Evolutionary conservation across 2,113 vertebrate species (phyloP), one percentile per base, ranked within the genome.

Genomic region (Platysteira castanea): DNA sequence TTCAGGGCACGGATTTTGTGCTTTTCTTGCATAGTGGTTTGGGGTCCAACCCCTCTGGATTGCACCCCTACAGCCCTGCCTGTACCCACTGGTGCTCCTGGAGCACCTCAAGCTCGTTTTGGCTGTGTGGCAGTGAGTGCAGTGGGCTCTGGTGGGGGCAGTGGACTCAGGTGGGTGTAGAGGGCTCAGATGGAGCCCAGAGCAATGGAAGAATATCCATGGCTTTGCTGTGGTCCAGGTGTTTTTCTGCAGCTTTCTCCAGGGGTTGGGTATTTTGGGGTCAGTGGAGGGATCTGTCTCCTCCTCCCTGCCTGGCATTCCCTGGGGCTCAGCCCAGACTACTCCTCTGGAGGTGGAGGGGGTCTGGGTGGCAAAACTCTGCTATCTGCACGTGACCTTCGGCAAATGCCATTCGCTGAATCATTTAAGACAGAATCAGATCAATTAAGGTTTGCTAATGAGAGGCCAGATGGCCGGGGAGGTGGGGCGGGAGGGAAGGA

Each of bases 371-470:
- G 78, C 42, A 78, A 79, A 94, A 56, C 21, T 4, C 41, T 23
- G 15, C 65, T 64, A 53, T 59, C 77, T 57, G 64, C 64, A 19
- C 1, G 0, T 1, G 28, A 92, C 91, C 86, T 97, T 93, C 10
- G 23, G 73, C 67, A 93, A 92, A 80, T 59, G 54, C 73, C 54
- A 42, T 74, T 89, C 30, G 3, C 52, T 92, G 89, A 92, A 87
- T 94, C 83, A 83, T 94, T 96, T 87, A 89, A 94, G 92, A 92
- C 84, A 81, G 84, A 95, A 93, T 81, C 82, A 92, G 74, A 89
- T 83, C 86, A 96, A 92, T 95, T 95, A 96, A 96, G 56, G 46
- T 74, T 95, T 93, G 84, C 61, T 95, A 94, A 93, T 95, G 90
- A 96, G 90, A 88, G 78, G 82, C 91, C 93, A 96, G 61, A 53